Percentiles rank a stretch among this genome's conserved stretches.
Conservation (phyloP, 2,797 vertebrate genomes). For the Loriculus beryllinus region DNA sequence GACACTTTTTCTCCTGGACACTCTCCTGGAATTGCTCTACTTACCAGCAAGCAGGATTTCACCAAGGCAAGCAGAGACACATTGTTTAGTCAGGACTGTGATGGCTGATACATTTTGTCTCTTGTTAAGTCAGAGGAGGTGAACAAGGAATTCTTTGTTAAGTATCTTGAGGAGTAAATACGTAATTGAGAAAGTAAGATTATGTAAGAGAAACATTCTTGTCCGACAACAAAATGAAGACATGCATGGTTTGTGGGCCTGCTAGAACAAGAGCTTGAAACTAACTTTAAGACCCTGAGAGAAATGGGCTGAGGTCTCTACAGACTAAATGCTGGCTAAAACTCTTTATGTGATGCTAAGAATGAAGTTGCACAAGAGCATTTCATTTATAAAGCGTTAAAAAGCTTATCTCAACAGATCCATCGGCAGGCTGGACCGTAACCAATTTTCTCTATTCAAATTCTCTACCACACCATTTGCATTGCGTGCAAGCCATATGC, state of each 20-base stretch:
- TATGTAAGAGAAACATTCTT: background rate
- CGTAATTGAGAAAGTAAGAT: background rate
- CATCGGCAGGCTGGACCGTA: background rate
- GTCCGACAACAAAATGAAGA: background rate
- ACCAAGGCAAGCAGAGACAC: background rate
- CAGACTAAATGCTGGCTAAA: background rate
- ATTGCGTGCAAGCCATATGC: background rate
- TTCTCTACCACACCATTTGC: background rate
- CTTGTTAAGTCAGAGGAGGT: background rate
- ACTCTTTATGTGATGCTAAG: background rate
- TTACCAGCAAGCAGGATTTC: background rate
- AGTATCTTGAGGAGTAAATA: background rate
- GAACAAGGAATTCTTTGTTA: background rate
- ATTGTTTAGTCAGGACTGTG: background rate
- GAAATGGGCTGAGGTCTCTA: background rate
- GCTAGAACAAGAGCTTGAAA: background rate
- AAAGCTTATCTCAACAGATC: background rate
- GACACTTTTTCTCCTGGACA: background rate
- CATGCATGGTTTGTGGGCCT: background rate
- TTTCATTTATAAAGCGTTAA: background rate
- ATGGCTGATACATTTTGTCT: background rate
- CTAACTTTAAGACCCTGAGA: background rate
- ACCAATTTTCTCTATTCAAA: slow-evolving; percentile 25
- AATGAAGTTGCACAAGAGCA: background rate
- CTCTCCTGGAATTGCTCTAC: background rate